Evolutionary conservation across 1,140 invertebrate species (phyloP).

Genomic region (Probaryconus sp.): DNA sequence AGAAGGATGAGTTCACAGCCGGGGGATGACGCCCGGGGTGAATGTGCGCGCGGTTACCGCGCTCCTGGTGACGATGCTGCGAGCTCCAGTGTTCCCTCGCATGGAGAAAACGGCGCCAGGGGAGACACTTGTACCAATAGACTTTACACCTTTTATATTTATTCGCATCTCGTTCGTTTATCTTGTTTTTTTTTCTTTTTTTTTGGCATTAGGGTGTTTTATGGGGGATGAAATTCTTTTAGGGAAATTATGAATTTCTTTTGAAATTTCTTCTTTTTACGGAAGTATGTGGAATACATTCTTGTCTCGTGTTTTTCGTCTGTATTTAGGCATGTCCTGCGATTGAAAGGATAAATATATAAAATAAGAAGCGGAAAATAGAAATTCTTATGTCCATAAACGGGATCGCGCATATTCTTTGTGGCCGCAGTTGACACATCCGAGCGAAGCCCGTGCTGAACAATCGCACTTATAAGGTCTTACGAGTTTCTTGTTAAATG

Average conservation of each 20-base stretch:
- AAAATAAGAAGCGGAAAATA: constrained; percentile 52
- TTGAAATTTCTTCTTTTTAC: no score
- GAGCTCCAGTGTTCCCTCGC: no score
- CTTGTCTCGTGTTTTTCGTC: constrained; percentile 29
- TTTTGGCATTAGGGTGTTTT: no score
- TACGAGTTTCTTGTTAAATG: constrained; percentile 55
- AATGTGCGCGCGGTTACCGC: constrained; percentile 21
- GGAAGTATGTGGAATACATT: no score
- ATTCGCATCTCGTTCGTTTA: no score
- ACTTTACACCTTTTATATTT: no score
- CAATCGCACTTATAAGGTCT: constrained; percentile 59
- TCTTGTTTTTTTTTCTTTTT: no score
- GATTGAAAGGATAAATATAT: constrained; percentile 62
- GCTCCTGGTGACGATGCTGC: constrained; percentile 13
- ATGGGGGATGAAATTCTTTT: no score
- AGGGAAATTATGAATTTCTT: no score
- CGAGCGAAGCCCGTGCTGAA: constrained; percentile 55
- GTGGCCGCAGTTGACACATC: constrained; percentile 55
- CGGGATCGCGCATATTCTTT: constrained; percentile 55
- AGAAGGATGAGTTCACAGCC: not conserved
- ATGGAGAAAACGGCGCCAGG: no score
- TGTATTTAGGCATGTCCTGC: constrained; percentile 37
- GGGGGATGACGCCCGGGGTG: constrained; percentile 32
- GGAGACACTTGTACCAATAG: no score
- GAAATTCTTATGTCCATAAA: constrained; percentile 59